These are phyloP conservation scores for Drosophila navojoa DNA, from an alignment of 1,140 invertebrate species.

Conservation along the genomic window DNA sequence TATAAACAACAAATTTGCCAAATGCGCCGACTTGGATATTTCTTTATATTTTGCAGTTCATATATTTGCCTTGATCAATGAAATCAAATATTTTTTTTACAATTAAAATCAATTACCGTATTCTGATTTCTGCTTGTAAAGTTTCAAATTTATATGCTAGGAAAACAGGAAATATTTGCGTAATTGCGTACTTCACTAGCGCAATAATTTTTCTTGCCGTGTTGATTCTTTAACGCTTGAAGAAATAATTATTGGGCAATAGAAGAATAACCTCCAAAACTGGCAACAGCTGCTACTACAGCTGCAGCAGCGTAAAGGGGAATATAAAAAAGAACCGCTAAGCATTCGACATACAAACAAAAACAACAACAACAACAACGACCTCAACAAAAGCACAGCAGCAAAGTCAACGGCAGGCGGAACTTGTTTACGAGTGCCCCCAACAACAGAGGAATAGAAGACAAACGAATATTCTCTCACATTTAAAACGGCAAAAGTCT, in stretches of 20 bases:
- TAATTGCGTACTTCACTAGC: constrained; percentile 36
- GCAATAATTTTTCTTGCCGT: constrained; percentile 36
- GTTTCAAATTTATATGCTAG: background rate
- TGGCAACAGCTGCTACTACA: constrained; percentile 8
- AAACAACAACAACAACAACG: constrained; percentile 28
- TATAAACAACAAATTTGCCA: constrained; percentile 4
- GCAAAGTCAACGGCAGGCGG: constrained; percentile 38
- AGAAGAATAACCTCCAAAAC: constrained; percentile 62
- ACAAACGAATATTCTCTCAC: constrained; percentile 54
- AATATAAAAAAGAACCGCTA: constrained; percentile 57
- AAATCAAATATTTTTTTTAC: background rate
- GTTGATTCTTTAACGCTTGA: constrained; percentile 44
- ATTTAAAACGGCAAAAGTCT: constrained; percentile 64
- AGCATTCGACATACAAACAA: constrained; percentile 32
- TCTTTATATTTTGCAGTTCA: background rate
- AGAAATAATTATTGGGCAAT: constrained; percentile 60
- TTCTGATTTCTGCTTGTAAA: background rate
- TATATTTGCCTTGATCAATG: constrained; percentile 17
- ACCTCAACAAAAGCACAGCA: constrained; percentile 18
- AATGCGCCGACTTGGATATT: constrained; percentile 42
- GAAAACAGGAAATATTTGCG: constrained; percentile 59
- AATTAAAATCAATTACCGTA: constrained; percentile 7
- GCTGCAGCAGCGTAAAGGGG: constrained; percentile 18
- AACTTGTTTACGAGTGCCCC: constrained; percentile 55
- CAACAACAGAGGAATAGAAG: constrained; percentile 24